Evolutionary conservation across 2,113 vertebrate species (phyloP).

Genomic region (Cnemophilus loriae): DNA sequence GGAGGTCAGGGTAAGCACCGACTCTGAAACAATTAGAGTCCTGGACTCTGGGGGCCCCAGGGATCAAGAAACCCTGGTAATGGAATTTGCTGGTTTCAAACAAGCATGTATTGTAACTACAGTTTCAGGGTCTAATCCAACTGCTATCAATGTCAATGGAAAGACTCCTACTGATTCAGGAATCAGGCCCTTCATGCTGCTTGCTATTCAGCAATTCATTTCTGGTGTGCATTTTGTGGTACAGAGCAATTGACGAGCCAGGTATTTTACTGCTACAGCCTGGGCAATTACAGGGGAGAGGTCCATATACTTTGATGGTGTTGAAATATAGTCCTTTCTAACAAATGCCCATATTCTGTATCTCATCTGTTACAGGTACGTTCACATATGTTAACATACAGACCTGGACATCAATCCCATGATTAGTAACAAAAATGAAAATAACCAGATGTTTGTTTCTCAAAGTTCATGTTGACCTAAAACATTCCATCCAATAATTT

Average conservation of each 20-base stretch:
- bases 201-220: not conserved
- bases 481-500: constrained; percentile 63
- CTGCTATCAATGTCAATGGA: not conserved
- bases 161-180: not conserved
- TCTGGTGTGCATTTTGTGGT: not conserved
- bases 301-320: not conserved
- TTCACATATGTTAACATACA: constrained; percentile 4
- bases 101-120: constrained; percentile 19
- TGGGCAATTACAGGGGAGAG: not conserved
- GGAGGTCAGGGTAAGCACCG: not conserved
- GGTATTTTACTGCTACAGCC: constrained; percentile 16
- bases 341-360: constrained; percentile 41
- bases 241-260: not conserved
- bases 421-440: constrained; percentile 56
- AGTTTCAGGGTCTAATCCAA: constrained; percentile 15
- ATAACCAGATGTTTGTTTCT: constrained; percentile 62
- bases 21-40: not conserved
- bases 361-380: constrained; percentile 30
- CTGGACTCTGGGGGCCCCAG: not conserved
- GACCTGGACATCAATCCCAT: constrained; percentile 19
- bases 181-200: not conserved
- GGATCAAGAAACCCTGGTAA: constrained; percentile 20
- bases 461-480: constrained; percentile 58
- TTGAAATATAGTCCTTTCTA: constrained; percentile 34
- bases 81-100: constrained; percentile 30